These are phyloP conservation scores for Psilopsiagon aymara DNA, from an alignment of 2,113 vertebrate species.

Conservation along the genomic window DNA sequence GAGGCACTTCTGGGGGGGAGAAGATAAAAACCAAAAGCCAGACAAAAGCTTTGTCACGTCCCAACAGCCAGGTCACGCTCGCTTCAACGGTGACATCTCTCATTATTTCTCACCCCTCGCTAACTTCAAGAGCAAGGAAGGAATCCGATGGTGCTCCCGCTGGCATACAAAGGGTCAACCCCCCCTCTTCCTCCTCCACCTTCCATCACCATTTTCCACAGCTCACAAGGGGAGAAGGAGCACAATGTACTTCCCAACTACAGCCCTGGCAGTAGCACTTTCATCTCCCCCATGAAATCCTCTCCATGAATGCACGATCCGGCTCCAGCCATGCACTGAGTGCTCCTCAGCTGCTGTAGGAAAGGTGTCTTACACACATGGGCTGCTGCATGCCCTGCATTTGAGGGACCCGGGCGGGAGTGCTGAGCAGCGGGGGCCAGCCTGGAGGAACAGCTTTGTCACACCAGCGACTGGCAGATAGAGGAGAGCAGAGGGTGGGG, in stretches of 20 bases:
- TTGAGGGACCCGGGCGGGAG: background rate
- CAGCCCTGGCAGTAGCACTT: background rate
- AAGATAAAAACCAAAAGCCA: background rate
- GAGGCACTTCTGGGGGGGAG: background rate
- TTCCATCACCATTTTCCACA: background rate
- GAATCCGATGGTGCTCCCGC: background rate
- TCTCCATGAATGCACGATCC: accelerated
- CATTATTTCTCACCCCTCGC: background rate
- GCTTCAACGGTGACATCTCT: background rate
- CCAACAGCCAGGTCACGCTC: background rate
- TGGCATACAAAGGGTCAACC: background rate
- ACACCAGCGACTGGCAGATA: too few relatives aligned
- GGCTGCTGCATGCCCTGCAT: accelerated
- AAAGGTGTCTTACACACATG: background rate
- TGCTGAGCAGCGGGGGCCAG: background rate
- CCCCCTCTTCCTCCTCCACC: background rate
- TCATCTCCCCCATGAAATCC: background rate
- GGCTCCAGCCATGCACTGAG: accelerated
- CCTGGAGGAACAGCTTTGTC: background rate
- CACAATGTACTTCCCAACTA: background rate
- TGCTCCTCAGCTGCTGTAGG: background rate
- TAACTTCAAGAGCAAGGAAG: background rate
- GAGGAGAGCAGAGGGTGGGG: background rate
- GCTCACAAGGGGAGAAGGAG: background rate
- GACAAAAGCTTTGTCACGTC: background rate